Base-by-base conservation (phyloP, 2,888 invertebrate genomes). In the Hedychridium roseum region DNA sequence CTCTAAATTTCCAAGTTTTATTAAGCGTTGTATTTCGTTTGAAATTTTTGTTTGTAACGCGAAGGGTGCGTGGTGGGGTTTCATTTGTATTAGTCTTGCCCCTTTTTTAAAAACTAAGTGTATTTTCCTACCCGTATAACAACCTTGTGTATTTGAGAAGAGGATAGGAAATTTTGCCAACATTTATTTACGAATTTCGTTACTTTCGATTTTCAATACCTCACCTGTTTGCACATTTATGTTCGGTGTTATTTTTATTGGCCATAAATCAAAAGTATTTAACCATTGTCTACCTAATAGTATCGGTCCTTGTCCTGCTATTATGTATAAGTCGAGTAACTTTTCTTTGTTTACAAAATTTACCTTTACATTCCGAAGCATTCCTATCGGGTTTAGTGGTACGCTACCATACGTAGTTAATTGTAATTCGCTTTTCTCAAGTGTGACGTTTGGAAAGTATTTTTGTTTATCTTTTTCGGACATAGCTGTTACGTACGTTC, bases 41-140 rank as follows among this genome's bases (percentile, higher is more conserved):
- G 47, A 20, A 4, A 49, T 39, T 52, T 52, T 52, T 5, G 39
- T 14, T 14, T 9, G 9, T 32, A 52, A 7, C 2, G 49, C 57
- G 26, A 65, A 66, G 0, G 64, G 54, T 15, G 59, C 54, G 17
- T 51, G 54, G 16, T 57, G 36, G 7, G 63, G 55, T 46, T 60
- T 66, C 14, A 61, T 15, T 43, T 54, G 60, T 30, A 20, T 51
- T 11, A 60, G 60, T 11, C 35, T 34, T 7, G 39, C 44, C 21
- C 52, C 38, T 20, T 54, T 35, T 43, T 62, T 60, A 2, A 59
- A 40, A n/a, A 52, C 47, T 30, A 63, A 42, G 11, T 51, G 39
- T 11, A 62, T 53, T 34, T 53, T 55, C 23, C 37, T 38, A 15
- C 43, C 41, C n/a, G 15, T 43, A 38, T 54, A 41, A 35, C 50